A percentile compares a stretch with the other conserved stretches of the same genome.
Evolutionary conservation across 2,888 invertebrate genomes (phyloP).

Genomic region (Callyntrura sp.): DNA sequence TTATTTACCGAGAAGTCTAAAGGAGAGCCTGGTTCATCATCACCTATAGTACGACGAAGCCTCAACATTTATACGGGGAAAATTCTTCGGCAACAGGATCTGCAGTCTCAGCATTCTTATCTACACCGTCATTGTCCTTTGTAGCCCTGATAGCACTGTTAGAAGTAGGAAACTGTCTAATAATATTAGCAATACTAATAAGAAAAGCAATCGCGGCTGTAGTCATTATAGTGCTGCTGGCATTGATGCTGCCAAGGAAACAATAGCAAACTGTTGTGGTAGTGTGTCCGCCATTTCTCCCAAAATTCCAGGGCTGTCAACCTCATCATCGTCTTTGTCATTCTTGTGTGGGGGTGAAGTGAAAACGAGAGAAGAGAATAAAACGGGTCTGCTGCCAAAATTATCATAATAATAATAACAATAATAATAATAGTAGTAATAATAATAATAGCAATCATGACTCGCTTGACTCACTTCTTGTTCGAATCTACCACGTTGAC

Average conservation of each 20-base stretch:
- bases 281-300: background rate
- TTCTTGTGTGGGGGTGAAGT: constrained; percentile 59
- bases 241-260: background rate
- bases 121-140: constrained; percentile 16
- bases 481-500: constrained; percentile 33
- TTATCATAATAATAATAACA: constrained; percentile 56
- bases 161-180: constrained; percentile 2
- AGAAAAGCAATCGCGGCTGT: constrained; percentile 5
- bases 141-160: constrained; percentile 1
- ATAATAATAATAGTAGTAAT: constrained; percentile 47
- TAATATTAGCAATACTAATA: constrained; percentile 14
- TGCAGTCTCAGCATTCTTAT: constrained; percentile 15
- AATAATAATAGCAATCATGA: constrained; percentile 62
- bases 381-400: constrained; percentile 48
- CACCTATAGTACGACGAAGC: constrained; percentile 8
- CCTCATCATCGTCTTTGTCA: constrained; percentile 61
- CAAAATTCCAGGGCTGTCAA: constrained; percentile 29
- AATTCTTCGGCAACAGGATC: background rate
- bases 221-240: constrained; percentile 24
- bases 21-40: constrained; percentile 43
- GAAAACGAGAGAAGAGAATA: constrained; percentile 41
- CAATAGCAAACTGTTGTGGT: constrained; percentile 30
- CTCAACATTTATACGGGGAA: constrained; percentile 16
- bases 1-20: constrained; percentile 51
- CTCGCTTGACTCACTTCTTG: constrained; percentile 66